Percentiles rank a stretch among this genome's conserved stretches.
phyloP scores from a whole-genome alignment of 2,888 invertebrate genomes.

The Leucophenga maculata region DNA sequence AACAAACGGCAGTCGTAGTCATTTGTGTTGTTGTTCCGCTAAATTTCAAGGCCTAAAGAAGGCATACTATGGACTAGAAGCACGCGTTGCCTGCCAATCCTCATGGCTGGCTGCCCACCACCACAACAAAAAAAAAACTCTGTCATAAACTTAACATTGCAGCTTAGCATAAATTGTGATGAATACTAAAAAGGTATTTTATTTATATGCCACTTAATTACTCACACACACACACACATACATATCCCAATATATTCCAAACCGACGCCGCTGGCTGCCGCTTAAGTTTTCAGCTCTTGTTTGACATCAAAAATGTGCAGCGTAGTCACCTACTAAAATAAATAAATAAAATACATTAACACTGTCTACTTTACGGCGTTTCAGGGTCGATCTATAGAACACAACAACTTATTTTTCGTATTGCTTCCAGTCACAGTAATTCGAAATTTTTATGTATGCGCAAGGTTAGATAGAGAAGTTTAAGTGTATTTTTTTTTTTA shows the following conservation, averaged over 20 bases:
- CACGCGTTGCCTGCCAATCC: background rate
- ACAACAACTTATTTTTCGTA: conserved; percentile 27
- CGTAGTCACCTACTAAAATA: background rate
- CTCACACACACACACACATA: conserved; percentile 40
- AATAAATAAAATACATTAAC: conserved; percentile 17
- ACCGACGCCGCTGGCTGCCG: background rate
- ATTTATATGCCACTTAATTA: conserved; percentile 64
- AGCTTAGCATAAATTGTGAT: conserved; percentile 68
- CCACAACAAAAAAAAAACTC: conserved; percentile 1
- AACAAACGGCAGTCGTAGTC: conserved; percentile 36
- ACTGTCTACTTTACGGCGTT: conserved; percentile 21
- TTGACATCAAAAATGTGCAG: conserved; percentile 2
- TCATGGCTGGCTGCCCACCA: too few species aligned
- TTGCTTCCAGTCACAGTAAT: conserved; percentile 27
- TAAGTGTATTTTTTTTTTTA: conserved; percentile 15
- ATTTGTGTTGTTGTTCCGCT: background rate
- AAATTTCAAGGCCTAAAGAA: conserved; percentile 8
- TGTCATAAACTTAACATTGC: conserved; percentile 52
- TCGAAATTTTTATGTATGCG: conserved; percentile 17
- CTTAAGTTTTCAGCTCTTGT: background rate
- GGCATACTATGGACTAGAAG: background rate
- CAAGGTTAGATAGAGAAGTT: background rate
- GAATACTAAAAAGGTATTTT: conserved; percentile 69
- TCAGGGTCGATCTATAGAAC: conserved; percentile 31
- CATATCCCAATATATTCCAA: background rate